A percentile compares a stretch with the other conserved stretches of the same genome.
phyloP scores from a whole-genome alignment of 92 coral and sea anemone genomes.

The Phymanthus crucifer region DNA sequence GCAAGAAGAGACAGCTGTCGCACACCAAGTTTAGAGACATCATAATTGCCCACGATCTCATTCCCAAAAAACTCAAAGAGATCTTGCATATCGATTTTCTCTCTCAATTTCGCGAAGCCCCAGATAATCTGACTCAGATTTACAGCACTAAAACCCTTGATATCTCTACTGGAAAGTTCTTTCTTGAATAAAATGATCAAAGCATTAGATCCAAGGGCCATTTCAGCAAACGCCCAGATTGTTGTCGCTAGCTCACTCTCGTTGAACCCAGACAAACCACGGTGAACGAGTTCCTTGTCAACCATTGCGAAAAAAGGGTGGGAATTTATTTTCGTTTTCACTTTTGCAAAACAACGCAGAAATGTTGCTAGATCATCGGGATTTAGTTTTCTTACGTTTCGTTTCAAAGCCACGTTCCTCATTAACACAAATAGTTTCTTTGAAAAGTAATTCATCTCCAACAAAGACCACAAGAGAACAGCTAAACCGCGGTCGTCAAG shows the following conservation, averaged over 20 bases:
- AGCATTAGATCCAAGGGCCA: slow-evolving; percentile 25
- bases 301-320: slow-evolving; percentile 18
- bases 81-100: slow-evolving; percentile 17
- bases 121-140: slow-evolving; percentile 28
- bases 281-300: slow-evolving; percentile 36
- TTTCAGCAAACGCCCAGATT: slow-evolving; percentile 34
- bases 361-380: slow-evolving; percentile 23
- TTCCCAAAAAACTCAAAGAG: background rate
- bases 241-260: slow-evolving; percentile 30
- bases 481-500: slow-evolving; percentile 39
- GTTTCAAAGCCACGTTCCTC: slow-evolving; percentile 17
- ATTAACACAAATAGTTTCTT: slow-evolving; percentile 21
- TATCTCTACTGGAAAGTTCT: slow-evolving; percentile 7
- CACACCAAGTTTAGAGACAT: slow-evolving; percentile 5
- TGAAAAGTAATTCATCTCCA: slow-evolving; percentile 26
- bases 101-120: slow-evolving; percentile 31
- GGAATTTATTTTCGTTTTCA: slow-evolving; percentile 12
- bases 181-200: slow-evolving; percentile 1
- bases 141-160: slow-evolving; percentile 23
- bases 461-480: slow-evolving; percentile 36
- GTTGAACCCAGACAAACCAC: slow-evolving; percentile 21
- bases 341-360: slow-evolving; percentile 31
- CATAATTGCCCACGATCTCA: background rate
- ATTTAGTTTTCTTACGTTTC: slow-evolving; percentile 6
- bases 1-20: slow-evolving; percentile 28